phyloP scores from a whole-genome alignment of 1,140 invertebrate species.

The Drosophila ananassae region DNA sequence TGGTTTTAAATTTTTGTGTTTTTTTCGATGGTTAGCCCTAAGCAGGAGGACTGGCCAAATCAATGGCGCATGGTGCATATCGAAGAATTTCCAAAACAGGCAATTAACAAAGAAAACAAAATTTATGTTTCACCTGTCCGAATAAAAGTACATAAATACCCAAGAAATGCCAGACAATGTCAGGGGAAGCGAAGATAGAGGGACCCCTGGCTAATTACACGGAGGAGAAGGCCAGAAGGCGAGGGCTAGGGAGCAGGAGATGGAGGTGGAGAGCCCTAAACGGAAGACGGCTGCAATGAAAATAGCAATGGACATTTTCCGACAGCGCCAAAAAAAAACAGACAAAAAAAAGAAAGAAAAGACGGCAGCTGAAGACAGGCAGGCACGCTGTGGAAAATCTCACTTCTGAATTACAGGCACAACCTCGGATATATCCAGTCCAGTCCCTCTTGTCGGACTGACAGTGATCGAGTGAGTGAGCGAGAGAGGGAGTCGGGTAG shows the following conservation, averaged over 20 bases:
- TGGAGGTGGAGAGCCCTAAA: slow-evolving; percentile 1
- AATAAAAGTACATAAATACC: slow-evolving; percentile 78
- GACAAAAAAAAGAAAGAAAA: slow-evolving; percentile 19
- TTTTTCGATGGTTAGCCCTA: slow-evolving; percentile 25
- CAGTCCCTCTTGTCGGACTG: slow-evolving; percentile 16
- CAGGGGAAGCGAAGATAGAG: slow-evolving; percentile 36
- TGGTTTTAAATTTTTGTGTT: neutral
- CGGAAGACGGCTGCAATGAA: slow-evolving; percentile 65
- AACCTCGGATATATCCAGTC: slow-evolving; percentile 8
- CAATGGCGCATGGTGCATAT: slow-evolving; percentile 36
- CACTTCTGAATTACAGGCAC: slow-evolving; percentile 80
- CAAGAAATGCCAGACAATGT: slow-evolving; percentile 62
- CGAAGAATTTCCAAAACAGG: slow-evolving; percentile 61
- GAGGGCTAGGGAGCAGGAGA: slow-evolving; percentile 8
- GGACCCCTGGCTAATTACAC: slow-evolving; percentile 68
- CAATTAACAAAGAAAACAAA: slow-evolving; percentile 80
- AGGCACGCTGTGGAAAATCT: slow-evolving; percentile 81
- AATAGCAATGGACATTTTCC: slow-evolving; percentile 78
- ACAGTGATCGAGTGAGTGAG: slow-evolving; percentile 39
- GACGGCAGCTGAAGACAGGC: slow-evolving; percentile 57
- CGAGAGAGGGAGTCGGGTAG: slow-evolving; percentile 9
- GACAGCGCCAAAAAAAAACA: slow-evolving; percentile 50
- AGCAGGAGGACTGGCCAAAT: slow-evolving; percentile 39
- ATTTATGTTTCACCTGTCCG: slow-evolving; percentile 83
- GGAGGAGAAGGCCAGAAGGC: slow-evolving; percentile 21